Conservation (phyloP, 2,888 invertebrate genomes). For the Esperia sulphurella region DNA sequence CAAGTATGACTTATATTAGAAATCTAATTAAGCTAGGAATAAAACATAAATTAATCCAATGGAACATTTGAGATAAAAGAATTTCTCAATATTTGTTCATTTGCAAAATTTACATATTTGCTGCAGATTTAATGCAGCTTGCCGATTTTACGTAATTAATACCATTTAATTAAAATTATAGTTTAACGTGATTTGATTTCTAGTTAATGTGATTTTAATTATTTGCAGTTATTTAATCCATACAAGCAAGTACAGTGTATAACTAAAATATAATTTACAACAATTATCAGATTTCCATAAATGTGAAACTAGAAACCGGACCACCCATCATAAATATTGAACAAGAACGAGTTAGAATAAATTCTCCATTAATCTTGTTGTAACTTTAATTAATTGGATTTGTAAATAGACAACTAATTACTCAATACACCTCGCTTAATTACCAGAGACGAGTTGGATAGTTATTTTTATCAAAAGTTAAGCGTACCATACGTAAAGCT, state of each 20-base stretch:
- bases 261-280: constrained; percentile 1
- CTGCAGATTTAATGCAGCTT: too few species aligned
- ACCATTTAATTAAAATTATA: too few species aligned
- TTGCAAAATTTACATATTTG: too few species aligned
- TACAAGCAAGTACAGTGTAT: not conserved
- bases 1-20: too few species aligned
- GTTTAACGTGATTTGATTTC: too few species aligned
- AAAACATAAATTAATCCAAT: too few species aligned
- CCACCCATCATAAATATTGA: constrained; percentile 17
- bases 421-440: constrained; percentile 13
- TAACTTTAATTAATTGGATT: constrained; percentile 32
- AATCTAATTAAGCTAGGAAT: too few species aligned
- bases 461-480: not conserved
- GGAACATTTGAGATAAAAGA: too few species aligned
- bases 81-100: too few species aligned
- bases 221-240: not conserved
- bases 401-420: constrained; percentile 34
- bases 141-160: too few species aligned
- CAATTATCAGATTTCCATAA: constrained; percentile 2
- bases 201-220: not conserved
- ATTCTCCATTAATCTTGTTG: constrained; percentile 18
- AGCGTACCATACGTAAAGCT: not conserved
- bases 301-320: constrained; percentile 1
- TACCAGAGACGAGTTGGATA: constrained; percentile 1
- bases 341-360: constrained; percentile 13